Evolutionary conservation across 2,113 vertebrate species (phyloP).

Genomic region (Cyphomyrus discorhynchus): DNA sequence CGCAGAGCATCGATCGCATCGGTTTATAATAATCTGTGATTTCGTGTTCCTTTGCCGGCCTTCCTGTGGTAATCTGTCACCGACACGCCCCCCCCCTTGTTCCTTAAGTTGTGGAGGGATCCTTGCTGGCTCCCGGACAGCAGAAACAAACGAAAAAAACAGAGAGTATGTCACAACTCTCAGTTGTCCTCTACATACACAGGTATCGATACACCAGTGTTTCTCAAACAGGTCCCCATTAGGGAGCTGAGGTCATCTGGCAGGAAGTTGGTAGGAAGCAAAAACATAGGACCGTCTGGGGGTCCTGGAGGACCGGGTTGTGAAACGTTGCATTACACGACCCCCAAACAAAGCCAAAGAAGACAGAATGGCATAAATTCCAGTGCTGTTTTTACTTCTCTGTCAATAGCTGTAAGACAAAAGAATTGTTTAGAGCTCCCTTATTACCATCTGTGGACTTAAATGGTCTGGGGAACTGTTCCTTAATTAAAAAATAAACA

Average conservation of each 20-base stretch:
- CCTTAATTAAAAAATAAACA: constrained; percentile 42
- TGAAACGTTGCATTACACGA: not conserved
- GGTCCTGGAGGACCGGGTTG: not conserved
- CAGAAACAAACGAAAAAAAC: constrained; percentile 19
- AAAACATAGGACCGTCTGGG: not conserved
- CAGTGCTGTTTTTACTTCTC: constrained; percentile 45
- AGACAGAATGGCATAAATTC: constrained; percentile 25
- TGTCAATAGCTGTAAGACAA: constrained; percentile 61
- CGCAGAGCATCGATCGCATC: constrained; percentile 26
- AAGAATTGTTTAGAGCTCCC: constrained; percentile 45
- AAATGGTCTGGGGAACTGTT: constrained; percentile 30
- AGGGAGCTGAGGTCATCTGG: not conserved
- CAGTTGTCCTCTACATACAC: constrained; percentile 25
- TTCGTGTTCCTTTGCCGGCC: constrained; percentile 19
- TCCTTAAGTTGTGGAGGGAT: constrained; percentile 21
- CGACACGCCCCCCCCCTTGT: constrained; percentile 21
- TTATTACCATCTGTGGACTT: constrained; percentile 43
- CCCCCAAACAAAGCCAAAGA: constrained; percentile 15
- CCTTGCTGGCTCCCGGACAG: not conserved
- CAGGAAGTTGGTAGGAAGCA: not conserved
- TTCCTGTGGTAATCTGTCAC: constrained; percentile 37
- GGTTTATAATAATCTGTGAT: constrained; percentile 35
- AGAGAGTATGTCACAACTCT: constrained; percentile 28
- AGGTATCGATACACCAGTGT: not conserved
- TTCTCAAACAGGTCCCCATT: not conserved